Evolutionary conservation across 2,113 vertebrate species (phyloP), one percentile per base, ranked within the genome.

Genomic region (Percina caprodes): DNA sequence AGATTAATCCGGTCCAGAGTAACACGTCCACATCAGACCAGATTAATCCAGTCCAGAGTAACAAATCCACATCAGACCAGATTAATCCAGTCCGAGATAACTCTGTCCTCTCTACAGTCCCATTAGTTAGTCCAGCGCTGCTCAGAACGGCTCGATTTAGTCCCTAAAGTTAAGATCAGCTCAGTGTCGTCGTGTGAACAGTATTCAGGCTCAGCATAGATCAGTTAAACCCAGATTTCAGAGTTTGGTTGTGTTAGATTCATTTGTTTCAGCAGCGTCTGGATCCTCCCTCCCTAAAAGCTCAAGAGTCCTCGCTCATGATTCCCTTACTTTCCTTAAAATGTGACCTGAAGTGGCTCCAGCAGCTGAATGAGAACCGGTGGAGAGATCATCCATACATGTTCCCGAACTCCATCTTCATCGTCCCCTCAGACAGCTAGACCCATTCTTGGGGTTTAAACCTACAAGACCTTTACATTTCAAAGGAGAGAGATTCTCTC

Each of bases 141-240:
- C 35, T 65, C 14, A 59, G 60, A 51, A 35, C 33, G 21, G 48
- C 26, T 73, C 39, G 8, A 8, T 35, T 39, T n/a, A 19, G 51
- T 39, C 46, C 71, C 39, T 39, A 39, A n/a, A n/a, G n/a, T n/a
- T n/a, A 30, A 4, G 30, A 14, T n/a, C 77, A 65, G 63, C 75
- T 86, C 63, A 59, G 58, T 54, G 58, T 45, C 6, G 19, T 33
- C 12, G 48, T 78, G 63, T 69, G 58, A 69, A 67, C 63, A 70
- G 56, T 48, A 5, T 69, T 69, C 59, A 63, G 60, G 78, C 78
- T 84, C 77, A 75, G 75, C 69, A 39, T 42, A 63, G 55, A 76
- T 75, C 60, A 71, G 61, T 62, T 71, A 13, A 24, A 54, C 30
- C 63, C 26, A 48, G 68, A 18, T 74, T 39, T 39, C 39, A 39